Conservation (phyloP, 2,797 vertebrate species). For the Chelon auratus region DNA sequence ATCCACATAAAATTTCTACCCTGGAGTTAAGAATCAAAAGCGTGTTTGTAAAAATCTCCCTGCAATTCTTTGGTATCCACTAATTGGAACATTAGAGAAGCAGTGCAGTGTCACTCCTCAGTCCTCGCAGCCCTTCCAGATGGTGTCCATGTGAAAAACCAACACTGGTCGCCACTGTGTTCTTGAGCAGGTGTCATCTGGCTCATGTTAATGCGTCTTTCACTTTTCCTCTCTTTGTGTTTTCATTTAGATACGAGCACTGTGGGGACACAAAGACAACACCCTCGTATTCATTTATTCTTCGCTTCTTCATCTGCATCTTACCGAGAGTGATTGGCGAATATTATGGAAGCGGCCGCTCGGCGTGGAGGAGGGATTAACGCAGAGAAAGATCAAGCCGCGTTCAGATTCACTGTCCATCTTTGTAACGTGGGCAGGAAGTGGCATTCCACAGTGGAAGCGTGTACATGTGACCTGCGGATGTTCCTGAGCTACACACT, state of each 20-base stretch:
- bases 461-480: slow-evolving; percentile 58
- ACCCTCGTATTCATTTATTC: slow-evolving; percentile 12
- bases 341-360: background rate
- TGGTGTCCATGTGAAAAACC: slow-evolving; percentile 60
- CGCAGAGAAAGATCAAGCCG: slow-evolving; percentile 75
- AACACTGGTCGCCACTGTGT: slow-evolving; percentile 49
- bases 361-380: slow-evolving; percentile 14
- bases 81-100: slow-evolving; percentile 25
- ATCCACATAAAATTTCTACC: background rate
- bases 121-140: slow-evolving; percentile 49
- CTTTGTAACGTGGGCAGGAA: slow-evolving; percentile 80
- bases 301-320: slow-evolving; percentile 4
- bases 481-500: slow-evolving; percentile 56
- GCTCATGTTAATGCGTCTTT: slow-evolving; percentile 45
- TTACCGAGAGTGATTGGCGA: background rate
- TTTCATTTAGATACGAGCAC: slow-evolving; percentile 9
- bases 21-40: background rate
- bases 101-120: slow-evolving; percentile 47
- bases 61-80: slow-evolving; percentile 21
- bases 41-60: background rate
- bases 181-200: slow-evolving; percentile 56
- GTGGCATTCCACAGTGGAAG: slow-evolving; percentile 52
- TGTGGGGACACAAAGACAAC: background rate
- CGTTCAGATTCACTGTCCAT: slow-evolving; percentile 65
- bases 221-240: slow-evolving; percentile 34